Evolutionary conservation across 2,888 invertebrate genomes (phyloP).

Genomic region (Trileptium ribeirensis): DNA sequence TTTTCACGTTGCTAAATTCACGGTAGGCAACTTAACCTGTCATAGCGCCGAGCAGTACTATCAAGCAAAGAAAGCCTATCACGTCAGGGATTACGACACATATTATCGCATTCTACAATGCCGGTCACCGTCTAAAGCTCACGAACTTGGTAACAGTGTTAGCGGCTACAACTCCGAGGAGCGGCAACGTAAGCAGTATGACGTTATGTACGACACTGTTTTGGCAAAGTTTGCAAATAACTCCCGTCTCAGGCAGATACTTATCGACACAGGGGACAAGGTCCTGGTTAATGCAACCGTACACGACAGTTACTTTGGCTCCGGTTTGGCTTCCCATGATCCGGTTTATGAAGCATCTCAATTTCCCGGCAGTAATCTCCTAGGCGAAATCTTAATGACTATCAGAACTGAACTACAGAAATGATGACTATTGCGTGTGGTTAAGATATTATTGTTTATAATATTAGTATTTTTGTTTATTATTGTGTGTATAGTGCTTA

Average conservation of each 20-base stretch:
- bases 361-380: neutral
- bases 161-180: neutral
- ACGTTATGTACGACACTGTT: neutral
- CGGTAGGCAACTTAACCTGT: neutral
- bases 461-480: too few relatives aligned
- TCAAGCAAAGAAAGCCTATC: neutral
- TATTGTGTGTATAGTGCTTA: too few relatives aligned
- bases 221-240: neutral
- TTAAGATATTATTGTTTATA: too few relatives aligned
- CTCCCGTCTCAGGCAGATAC: neutral
- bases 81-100: neutral
- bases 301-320: neutral
- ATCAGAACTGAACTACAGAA: neutral
- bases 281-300: neutral
- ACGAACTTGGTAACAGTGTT: neutral
- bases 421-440: too few relatives aligned
- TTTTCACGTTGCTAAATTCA: too few relatives aligned
- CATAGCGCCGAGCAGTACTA: neutral
- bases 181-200: neutral
- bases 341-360: neutral
- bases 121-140: neutral
- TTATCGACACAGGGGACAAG: neutral
- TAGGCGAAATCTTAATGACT: neutral
- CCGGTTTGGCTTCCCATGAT: neutral
- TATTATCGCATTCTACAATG: neutral